phyloP scores from a whole-genome alignment of 2,113 vertebrate genomes.

The Rhynchomys soricoides region DNA sequence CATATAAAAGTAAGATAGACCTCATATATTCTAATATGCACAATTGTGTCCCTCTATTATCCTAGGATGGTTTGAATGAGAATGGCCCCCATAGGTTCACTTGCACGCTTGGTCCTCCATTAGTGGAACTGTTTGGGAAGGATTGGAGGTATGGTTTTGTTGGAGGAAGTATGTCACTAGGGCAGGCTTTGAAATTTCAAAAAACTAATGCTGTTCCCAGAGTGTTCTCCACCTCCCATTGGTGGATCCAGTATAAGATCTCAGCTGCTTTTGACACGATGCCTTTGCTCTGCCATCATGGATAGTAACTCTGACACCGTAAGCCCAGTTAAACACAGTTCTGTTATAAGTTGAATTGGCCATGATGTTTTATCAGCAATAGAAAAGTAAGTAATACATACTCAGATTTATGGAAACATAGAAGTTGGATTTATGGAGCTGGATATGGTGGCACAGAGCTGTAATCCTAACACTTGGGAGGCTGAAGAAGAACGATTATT shows the following conservation, averaged over 20 bases:
- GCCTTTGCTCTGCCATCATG: background rate
- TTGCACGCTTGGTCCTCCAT: background rate
- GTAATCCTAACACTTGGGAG: background rate
- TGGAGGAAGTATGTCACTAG: background rate
- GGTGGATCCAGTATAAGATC: background rate
- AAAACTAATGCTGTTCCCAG: background rate
- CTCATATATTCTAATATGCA: background rate
- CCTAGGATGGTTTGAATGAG: background rate
- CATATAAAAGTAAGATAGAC: background rate
- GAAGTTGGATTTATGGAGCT: background rate
- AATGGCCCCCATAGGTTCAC: background rate
- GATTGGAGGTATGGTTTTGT: background rate
- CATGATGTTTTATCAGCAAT: background rate
- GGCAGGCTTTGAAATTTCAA: background rate
- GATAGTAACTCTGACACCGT: background rate
- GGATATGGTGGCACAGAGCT: background rate
- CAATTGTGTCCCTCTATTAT: background rate
- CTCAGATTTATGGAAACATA: background rate
- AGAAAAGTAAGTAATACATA: no score
- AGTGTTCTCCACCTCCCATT: background rate
- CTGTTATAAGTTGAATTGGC: background rate
- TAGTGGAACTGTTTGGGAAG: background rate
- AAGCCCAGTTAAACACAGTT: background rate
- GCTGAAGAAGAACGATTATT: background rate
- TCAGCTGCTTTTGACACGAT: background rate